Conservation (phyloP, 2,113 vertebrate genomes). For the Oplegnathus fasciatus region DNA sequence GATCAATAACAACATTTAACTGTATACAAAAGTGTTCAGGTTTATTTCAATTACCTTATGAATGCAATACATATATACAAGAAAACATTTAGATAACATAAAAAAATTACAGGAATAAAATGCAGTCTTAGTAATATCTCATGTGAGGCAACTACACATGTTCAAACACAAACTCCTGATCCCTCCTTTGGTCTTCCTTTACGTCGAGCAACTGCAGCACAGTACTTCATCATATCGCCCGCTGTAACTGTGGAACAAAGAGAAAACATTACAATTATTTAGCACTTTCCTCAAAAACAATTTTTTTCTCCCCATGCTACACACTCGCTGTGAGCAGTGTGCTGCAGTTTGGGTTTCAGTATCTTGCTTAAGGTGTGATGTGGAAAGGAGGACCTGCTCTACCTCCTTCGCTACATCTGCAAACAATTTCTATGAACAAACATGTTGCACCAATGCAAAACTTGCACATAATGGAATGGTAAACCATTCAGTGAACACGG, state of each 20-base stretch:
- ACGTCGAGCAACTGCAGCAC: constrained; percentile 82
- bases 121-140: constrained; percentile 50
- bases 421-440: neutral
- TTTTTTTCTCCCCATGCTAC: neutral
- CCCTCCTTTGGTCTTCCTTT: constrained; percentile 14
- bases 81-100: constrained; percentile 51
- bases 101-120: constrained; percentile 66
- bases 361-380: neutral
- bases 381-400: neutral
- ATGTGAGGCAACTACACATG: constrained; percentile 24
- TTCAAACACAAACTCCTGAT: constrained; percentile 40
- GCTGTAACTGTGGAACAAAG: constrained; percentile 81
- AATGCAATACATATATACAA: constrained; percentile 59
- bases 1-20: neutral
- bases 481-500: neutral
- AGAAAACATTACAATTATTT: neutral
- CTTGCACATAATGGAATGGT: neutral
- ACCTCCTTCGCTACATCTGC: no score
- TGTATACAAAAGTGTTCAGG: constrained; percentile 56
- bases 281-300: neutral
- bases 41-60: constrained; percentile 80
- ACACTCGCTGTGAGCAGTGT: neutral
- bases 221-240: constrained; percentile 83
- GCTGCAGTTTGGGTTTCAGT: neutral
- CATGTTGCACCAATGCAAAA: neutral